Evolutionary conservation across 2,113 vertebrate species (phyloP).

Genomic region (Australoheros scitulus): DNA sequence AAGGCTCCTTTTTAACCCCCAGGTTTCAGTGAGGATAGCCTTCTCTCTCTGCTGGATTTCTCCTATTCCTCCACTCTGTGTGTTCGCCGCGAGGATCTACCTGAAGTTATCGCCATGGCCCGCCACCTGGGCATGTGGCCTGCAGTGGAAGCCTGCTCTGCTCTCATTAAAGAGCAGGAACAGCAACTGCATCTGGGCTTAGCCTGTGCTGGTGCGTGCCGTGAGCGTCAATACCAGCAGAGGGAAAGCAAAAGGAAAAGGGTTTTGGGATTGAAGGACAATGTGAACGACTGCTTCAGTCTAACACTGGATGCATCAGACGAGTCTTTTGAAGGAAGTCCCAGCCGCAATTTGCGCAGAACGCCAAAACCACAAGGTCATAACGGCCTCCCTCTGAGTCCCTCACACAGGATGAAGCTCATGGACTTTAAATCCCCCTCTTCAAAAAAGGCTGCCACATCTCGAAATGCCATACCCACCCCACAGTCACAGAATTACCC

Average conservation of each 20-base stretch:
- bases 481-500: constrained; percentile 62
- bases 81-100: constrained; percentile 76
- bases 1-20: constrained; percentile 8
- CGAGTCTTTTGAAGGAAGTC: constrained; percentile 46
- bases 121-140: constrained; percentile 85
- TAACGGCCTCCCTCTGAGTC: constrained; percentile 74
- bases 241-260: constrained; percentile 45
- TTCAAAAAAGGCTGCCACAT: constrained; percentile 67
- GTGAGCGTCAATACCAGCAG: constrained; percentile 29
- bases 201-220: constrained; percentile 25
- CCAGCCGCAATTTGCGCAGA: constrained; percentile 51
- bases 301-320: constrained; percentile 45
- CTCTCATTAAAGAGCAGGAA: constrained; percentile 78
- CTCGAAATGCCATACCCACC: constrained; percentile 38
- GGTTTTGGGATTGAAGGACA: neutral
- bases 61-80: constrained; percentile 83
- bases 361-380: constrained; percentile 18
- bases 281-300: constrained; percentile 18
- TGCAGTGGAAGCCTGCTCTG: constrained; percentile 81
- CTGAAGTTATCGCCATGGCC: constrained; percentile 82
- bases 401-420: constrained; percentile 81
- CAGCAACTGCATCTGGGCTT: constrained; percentile 32
- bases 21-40: constrained; percentile 82
- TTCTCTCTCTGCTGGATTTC: constrained; percentile 83
- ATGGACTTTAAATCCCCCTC: constrained; percentile 85